These are phyloP conservation scores for Tachystola acroxantha DNA, from an alignment of 2,888 invertebrate genomes.

Conservation along the genomic window DNA sequence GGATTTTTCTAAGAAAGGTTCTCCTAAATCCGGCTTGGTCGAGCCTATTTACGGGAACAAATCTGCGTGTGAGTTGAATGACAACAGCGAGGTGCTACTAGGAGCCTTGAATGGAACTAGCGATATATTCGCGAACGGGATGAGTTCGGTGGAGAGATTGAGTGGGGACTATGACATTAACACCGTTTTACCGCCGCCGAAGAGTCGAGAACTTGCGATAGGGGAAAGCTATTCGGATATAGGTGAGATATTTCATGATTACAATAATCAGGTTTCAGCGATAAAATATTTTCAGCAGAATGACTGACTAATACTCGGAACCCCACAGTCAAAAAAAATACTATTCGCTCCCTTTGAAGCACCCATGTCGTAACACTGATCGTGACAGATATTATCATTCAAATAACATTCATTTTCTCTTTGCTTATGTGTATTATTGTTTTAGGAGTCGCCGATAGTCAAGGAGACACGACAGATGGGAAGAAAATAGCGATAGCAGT, in stretches of 20 bases:
- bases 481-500: slow-evolving; percentile 93
- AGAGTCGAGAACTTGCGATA: slow-evolving; percentile 69
- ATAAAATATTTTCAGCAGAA: too few relatives aligned
- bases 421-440: slow-evolving; percentile 16
- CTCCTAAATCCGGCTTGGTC: slow-evolving; percentile 60
- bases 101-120: slow-evolving; percentile 58
- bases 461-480: slow-evolving; percentile 86
- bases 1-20: slow-evolving; percentile 64
- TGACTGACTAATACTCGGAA: too few relatives aligned
- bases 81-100: slow-evolving; percentile 58
- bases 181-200: slow-evolving; percentile 68
- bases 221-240: slow-evolving; percentile 76
- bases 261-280: too few relatives aligned
- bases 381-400: too few relatives aligned
- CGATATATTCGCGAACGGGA: slow-evolving; percentile 66
- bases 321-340: too few relatives aligned
- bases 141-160: slow-evolving; percentile 51
- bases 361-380: too few relatives aligned
- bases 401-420: too few relatives aligned
- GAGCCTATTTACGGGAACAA: slow-evolving; percentile 74
- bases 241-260: slow-evolving; percentile 38
- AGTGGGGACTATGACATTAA: slow-evolving; percentile 73
- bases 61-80: slow-evolving; percentile 60
- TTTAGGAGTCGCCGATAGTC: slow-evolving; percentile 76
- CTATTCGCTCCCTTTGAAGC: too few relatives aligned